Evolutionary conservation across 1,140 invertebrate species (phyloP), one percentile per base, ranked within the genome.

Genomic region (Neocloeon triangulifer): DNA sequence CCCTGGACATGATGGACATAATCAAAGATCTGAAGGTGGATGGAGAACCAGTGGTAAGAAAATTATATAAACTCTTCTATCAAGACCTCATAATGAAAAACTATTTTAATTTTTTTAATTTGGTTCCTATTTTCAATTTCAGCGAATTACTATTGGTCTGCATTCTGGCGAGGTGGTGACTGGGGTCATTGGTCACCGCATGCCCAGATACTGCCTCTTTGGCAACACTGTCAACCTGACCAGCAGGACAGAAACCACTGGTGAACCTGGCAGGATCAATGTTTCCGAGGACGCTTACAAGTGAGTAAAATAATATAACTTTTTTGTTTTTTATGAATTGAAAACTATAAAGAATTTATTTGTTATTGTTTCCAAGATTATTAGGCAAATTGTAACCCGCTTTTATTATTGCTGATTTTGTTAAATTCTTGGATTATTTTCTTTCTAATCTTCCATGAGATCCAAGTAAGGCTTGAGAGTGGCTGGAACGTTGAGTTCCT

Each of bases 171-270:
- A 94, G 53, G 86, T 92, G 5, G 84, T 95, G 19, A 92, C 88
- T 1, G 89, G 89, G 10, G 88, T 95, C 2, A 94, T 95, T 37
- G 89, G 89, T 3, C 85, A 92, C 57, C 69, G 85, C 32, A 91
- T 94, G 79, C 89, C 89, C 0, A 67, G 88, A n/a, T 96, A 94
- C 49, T 95, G 88, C 56, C 63, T 96, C 2, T 96, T 95, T 49
- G 89, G 89, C 13, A 94, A 94, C 53, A 94, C 88, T 0, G 89
- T 96, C 1, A 95, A 95, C 55, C 52, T 95, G 15, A 92, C 88
- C 19, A 91, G 84, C 48, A 62, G 89, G 38, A 92, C 85, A 2
- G 89, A 96, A 58, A 94, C 88, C 12, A 94, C 88, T 0, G 88
- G 89, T 3, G 67, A 74, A 32, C 73, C 74, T 3, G 86, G 86